phyloP scores from a whole-genome alignment of 2,888 invertebrate species.

The Rhogogaster chlorosoma region DNA sequence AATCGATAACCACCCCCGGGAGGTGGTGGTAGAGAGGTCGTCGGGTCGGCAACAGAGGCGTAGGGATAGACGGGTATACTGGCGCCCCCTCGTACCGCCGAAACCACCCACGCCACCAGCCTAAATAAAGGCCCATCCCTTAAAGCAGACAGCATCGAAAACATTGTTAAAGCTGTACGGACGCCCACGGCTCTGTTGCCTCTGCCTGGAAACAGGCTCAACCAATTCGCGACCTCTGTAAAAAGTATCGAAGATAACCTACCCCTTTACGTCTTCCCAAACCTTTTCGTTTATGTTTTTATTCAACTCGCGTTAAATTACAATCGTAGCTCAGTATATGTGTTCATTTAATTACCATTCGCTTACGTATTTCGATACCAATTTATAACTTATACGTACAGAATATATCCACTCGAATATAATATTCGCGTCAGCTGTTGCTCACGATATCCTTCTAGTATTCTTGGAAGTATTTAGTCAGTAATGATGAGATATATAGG shows the following conservation, averaged over 20 bases:
- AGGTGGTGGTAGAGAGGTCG: conserved; percentile 45
- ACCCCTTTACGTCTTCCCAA: not conserved
- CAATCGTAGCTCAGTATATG: not conserved
- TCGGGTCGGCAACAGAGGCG: conserved; percentile 44
- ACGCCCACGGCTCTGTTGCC: conserved; percentile 20
- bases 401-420: no score
- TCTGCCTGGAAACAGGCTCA: conserved; percentile 13
- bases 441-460: not conserved
- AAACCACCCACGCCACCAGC: conserved; percentile 62
- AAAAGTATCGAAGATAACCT: not conserved
- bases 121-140: conserved; percentile 76
- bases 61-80: conserved; percentile 28
- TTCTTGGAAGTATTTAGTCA: not conserved
- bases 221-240: not conserved
- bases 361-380: not conserved
- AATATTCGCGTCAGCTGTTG: not conserved
- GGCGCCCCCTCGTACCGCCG: conserved; percentile 54
- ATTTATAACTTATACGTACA: no score
- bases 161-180: conserved; percentile 76
- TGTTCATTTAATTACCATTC: not conserved
- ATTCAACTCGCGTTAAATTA: not conserved
- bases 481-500: not conserved
- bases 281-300: no score
- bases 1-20: conserved; percentile 75
- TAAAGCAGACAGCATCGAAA: conserved; percentile 75